Evolutionary conservation across 1,140 invertebrate species (phyloP), one percentile per base, ranked within the genome.

Genomic region (Drosophila willistoni): DNA sequence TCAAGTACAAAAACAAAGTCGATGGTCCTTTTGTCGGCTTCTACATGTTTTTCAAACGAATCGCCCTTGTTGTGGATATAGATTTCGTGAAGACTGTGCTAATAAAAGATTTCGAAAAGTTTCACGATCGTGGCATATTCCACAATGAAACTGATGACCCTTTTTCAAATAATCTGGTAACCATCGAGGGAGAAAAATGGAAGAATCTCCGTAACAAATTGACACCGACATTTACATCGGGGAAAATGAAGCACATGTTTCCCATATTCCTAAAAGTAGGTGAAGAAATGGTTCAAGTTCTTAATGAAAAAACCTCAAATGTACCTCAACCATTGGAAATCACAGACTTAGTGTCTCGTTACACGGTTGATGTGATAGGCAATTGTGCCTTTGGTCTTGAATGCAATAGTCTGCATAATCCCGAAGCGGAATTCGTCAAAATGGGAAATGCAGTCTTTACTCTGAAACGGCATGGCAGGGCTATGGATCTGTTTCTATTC

Each of bases 331-430:
- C 56, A 0, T 2, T 86, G 9, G 87, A 92, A 14, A 55, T 91
- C 7, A 74, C 63, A 0, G 75, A 90, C 13, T 39, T 92, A 13
- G 13, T 89, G 44, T 79, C 81, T 0, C 68, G 90, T 12, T 93
- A 79, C 51, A 91, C 84, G 0, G 85, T 81, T 1, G 92, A 92
- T 64, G 79, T 90, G 0, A 94, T 95, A 17, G 94, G 94, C 0
- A 94, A 92, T 25, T 93, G 94, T 39, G 94, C 94, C 7, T 95
- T 95, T 80, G 95, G 95, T 0, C 92, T 95, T 4, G 93, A 95
- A 14, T 93, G 94, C 68, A 93, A 94, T 57, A 93, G 94, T 25
- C 39, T 90, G 4, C 55, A 63, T 3, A 91, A 94, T 74, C 90
- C 93, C 0, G 90, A 94, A 7, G 92, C 93, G 0, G 92, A 94